Evolutionary conservation across 2,113 vertebrate species (phyloP).

Genomic region (Myotis lucifugus): DNA sequence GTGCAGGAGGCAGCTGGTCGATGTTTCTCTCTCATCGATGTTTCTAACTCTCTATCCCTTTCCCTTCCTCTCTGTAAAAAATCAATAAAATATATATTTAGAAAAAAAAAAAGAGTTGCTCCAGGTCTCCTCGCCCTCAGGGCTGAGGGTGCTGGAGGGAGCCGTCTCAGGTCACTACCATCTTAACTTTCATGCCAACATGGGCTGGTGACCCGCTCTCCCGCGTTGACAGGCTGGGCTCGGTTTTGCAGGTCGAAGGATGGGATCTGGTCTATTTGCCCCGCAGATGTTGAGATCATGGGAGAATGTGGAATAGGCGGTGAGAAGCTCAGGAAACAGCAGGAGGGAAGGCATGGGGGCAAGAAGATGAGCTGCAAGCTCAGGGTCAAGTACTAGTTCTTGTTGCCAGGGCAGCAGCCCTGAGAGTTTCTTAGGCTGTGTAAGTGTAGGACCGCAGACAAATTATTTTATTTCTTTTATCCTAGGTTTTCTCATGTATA

Average conservation of each 20-base stretch:
- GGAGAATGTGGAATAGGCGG: not conserved
- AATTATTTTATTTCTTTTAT: not conserved
- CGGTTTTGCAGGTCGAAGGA: not conserved
- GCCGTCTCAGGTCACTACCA: not conserved
- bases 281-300: not conserved
- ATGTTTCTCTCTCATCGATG: too few species aligned
- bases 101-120: not conserved
- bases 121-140: not conserved
- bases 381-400: not conserved
- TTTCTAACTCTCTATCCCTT: too few species aligned
- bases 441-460: not conserved
- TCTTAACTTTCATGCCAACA: not conserved
- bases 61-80: too few species aligned
- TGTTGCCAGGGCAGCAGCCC: not conserved
- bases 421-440: not conserved
- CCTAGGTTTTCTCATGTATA: conserved; percentile 28
- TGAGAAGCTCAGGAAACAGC: not conserved
- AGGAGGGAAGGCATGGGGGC: not conserved
- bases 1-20: too few species aligned
- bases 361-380: not conserved
- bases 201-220: not conserved
- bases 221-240: not conserved
- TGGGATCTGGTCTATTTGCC: not conserved
- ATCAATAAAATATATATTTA: too few species aligned
- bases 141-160: not conserved